These are phyloP conservation scores for Schrankia costaestrigalis DNA, from an alignment of 2,888 invertebrate species.

Conservation along the genomic window DNA sequence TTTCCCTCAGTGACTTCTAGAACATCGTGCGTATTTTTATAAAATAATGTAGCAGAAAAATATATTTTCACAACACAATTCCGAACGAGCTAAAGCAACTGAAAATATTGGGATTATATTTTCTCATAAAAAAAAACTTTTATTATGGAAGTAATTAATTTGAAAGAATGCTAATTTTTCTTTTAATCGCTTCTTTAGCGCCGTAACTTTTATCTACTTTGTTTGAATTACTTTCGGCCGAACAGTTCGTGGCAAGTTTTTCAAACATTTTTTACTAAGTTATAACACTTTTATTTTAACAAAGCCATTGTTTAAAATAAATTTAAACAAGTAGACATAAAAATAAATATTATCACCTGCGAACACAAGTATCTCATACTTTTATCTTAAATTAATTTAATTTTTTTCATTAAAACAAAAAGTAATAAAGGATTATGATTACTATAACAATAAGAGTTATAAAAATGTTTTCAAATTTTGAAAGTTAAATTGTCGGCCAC, in stretches of 20 bases:
- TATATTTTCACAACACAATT: too few species aligned
- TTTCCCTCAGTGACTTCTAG: too few species aligned
- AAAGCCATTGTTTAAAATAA: constrained; percentile 40
- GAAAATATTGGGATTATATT: constrained; percentile 56
- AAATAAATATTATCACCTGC: constrained; percentile 11
- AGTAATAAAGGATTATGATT: too few species aligned
- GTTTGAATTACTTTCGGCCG: constrained; percentile 75
- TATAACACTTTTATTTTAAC: constrained; percentile 46
- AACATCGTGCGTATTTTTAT: too few species aligned
- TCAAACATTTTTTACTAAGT: constrained; percentile 52
- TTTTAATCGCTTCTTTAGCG: constrained; percentile 76
- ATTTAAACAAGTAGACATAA: constrained; percentile 23
- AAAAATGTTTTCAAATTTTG: too few species aligned
- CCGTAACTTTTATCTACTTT: constrained; percentile 78
- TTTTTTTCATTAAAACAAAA: too few species aligned
- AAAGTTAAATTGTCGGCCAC: too few species aligned
- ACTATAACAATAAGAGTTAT: too few species aligned
- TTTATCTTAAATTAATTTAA: too few species aligned
- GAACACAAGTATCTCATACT: too few species aligned
- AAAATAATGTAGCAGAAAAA: too few species aligned
- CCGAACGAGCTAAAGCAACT: too few species aligned
- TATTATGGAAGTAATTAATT: constrained; percentile 76
- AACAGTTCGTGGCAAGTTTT: constrained; percentile 60
- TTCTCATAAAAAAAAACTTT: constrained; percentile 67
- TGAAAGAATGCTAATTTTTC: constrained; percentile 78